Evolutionary conservation across 1,140 invertebrate species (phyloP).

Genomic region (Paramacrobiotus metropolitanus): DNA sequence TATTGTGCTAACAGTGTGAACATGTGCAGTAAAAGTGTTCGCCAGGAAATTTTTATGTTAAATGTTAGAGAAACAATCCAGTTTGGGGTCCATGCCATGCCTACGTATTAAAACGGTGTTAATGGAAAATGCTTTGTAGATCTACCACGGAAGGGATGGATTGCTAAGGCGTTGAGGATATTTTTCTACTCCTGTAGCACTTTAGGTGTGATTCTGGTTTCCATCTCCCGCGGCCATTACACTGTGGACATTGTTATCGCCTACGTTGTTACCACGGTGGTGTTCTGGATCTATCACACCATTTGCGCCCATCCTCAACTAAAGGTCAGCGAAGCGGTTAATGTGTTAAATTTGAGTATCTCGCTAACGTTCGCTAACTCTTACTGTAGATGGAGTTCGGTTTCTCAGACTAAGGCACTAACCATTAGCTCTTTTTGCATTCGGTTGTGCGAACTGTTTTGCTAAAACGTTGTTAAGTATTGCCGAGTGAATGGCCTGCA

Average conservation of each 20-base stretch:
- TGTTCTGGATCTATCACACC: conserved; percentile 19
- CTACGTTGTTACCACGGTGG: conserved; percentile 18
- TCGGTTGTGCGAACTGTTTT: too few relatives aligned
- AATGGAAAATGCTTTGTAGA: conserved; percentile 12
- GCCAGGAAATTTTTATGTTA: too few relatives aligned
- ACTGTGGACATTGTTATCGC: conserved; percentile 18
- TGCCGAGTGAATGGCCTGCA: too few relatives aligned
- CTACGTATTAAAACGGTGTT: not conserved
- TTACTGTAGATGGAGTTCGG: too few relatives aligned
- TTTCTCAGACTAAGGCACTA: too few relatives aligned
- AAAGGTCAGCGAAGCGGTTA: not conserved
- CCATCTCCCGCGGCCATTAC: conserved; percentile 18
- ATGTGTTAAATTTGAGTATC: not conserved
- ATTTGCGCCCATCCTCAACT: conserved; percentile 12
- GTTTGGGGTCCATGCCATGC: too few relatives aligned
- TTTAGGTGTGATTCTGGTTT: conserved; percentile 14
- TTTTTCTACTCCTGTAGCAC: conserved; percentile 7
- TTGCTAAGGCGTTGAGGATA: conserved; percentile 13
- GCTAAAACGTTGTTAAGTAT: too few relatives aligned
- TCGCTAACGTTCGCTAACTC: too few relatives aligned
- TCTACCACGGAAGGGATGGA: conserved; percentile 14
- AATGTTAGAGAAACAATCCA: not conserved
- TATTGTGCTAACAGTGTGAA: conserved; percentile 9
- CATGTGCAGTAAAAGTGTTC: too few relatives aligned
- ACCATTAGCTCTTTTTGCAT: too few relatives aligned